Base-by-base conservation (phyloP, 2,888 invertebrate genomes). In the Gandaritis pyraliata region DNA sequence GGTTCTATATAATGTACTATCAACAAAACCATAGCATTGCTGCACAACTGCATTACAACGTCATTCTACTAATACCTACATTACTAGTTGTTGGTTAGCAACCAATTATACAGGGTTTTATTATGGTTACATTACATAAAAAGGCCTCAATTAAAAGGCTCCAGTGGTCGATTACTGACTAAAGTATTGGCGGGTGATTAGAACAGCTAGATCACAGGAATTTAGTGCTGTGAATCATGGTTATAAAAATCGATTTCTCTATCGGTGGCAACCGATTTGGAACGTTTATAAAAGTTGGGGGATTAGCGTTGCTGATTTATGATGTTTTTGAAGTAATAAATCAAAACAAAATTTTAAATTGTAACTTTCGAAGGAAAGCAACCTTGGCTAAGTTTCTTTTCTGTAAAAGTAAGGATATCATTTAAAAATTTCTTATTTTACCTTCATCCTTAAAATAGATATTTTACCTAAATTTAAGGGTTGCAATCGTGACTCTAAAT, bases 81-180 rank as follows among this genome's bases (percentile, higher is more conserved):
- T 57, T 59, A 38, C 13, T 18, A 33, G 61, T 53, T 61, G 66
- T 71, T 54, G 51, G 66, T 68, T 66, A 41, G 66, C 72, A 72
- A 72, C 71, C 74, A 70, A 78, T 82, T 75, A 77, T 61, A 61
- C 58, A 68, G 73, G 67, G 72, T 76, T 82, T 80, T 82, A 86
- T 85, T 86, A 83, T 74, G 67, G 72, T 76, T 82, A 80, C 82
- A 86, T 85, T 86, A 83, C 74, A 84, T 80, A 85, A 86, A 85
- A 87, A 85, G 79, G 76, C 69, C 71, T 69, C 83, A 85, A 86
- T 87, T 87, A 87, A 80, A 80, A 81, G 81, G 80, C 85, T 83
- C 84, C 85, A 67, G 73, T 70, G 75, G 69, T 77, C 82, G 83
- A 83, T 86, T 83, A 85, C 72, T 67, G 74, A 58, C 76, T 73